phyloP scores from a whole-genome alignment of 1,140 invertebrate species.

The Scaptodrosophila lebanonensis region DNA sequence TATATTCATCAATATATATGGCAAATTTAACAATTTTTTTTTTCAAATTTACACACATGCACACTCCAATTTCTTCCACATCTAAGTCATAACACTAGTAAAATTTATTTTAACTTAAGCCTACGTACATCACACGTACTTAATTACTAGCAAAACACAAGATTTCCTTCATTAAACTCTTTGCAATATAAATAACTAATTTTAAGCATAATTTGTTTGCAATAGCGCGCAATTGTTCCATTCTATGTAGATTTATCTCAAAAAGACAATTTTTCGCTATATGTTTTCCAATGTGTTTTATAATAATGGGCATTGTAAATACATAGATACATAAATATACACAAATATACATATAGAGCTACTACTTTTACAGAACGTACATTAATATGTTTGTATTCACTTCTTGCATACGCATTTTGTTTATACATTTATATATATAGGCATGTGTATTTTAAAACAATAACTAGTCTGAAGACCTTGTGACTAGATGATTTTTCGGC shows the following conservation, averaged over 20 bases:
- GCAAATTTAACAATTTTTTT: constrained; percentile 71
- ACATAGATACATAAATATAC: constrained; percentile 16
- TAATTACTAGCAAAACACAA: constrained; percentile 62
- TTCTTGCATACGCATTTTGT: constrained; percentile 25
- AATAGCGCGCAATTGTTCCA: constrained; percentile 35
- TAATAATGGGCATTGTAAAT: constrained; percentile 40
- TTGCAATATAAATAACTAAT: constrained; percentile 48
- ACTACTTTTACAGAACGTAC: constrained; percentile 35
- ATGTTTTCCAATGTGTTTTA: constrained; percentile 31
- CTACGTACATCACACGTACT: constrained; percentile 55
- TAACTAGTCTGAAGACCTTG: constrained; percentile 75
- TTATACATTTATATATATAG: constrained; percentile 22
- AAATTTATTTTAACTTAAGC: constrained; percentile 31
- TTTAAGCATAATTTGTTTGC: constrained; percentile 45
- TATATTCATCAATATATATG: constrained; percentile 54
- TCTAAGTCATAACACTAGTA: constrained; percentile 45
- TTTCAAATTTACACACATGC: constrained; percentile 62
- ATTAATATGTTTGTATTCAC: constrained; percentile 8
- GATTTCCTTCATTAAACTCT: constrained; percentile 17
- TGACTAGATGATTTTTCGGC: constrained; percentile 67
- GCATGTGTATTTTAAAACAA: constrained; percentile 60
- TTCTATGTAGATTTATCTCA: too few species aligned
- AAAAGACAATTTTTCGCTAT: constrained; percentile 42
- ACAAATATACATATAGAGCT: constrained; percentile 41
- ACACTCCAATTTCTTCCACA: constrained; percentile 24